Conservation (phyloP, 2,888 invertebrate genomes). For the Acanthococcus lagerstroemiae region DNA sequence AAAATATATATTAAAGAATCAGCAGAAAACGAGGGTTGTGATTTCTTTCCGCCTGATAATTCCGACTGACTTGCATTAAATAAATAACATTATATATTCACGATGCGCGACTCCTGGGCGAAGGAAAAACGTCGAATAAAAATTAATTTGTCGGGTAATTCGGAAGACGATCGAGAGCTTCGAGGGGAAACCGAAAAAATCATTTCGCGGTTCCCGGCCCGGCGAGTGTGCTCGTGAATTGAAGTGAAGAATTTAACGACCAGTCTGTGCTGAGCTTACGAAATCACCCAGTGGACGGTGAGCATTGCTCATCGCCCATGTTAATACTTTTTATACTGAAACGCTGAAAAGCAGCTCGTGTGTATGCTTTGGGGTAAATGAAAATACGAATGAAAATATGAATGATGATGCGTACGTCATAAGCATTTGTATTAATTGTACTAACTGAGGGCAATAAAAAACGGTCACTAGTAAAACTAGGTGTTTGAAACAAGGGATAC, state of each 20-base stretch:
- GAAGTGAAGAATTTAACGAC: background rate
- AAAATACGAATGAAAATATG: too few species aligned
- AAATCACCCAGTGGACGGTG: too few species aligned
- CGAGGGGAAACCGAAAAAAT: background rate
- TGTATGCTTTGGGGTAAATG: background rate
- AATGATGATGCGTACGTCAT: too few species aligned
- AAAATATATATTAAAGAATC: constrained; percentile 23
- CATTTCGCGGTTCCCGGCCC: background rate
- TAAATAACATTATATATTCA: constrained; percentile 28
- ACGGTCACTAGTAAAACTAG: too few species aligned
- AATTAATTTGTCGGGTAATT: constrained; percentile 3
- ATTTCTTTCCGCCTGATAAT: constrained; percentile 21
- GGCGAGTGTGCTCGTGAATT: background rate
- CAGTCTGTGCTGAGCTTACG: too few species aligned
- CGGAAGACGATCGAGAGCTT: background rate
- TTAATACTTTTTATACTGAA: background rate
- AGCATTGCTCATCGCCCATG: too few species aligned
- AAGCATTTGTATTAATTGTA: too few species aligned
- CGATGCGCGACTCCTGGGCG: background rate
- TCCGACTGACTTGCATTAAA: constrained; percentile 23
- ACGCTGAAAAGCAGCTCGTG: background rate
- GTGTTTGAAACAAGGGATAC: too few species aligned
- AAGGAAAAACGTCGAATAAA: constrained; percentile 3
- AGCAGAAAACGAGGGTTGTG: constrained; percentile 18
- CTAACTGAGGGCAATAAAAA: too few species aligned